Base-by-base conservation (phyloP, 1,140 invertebrate genomes). In the Leucophenga varia region DNA sequence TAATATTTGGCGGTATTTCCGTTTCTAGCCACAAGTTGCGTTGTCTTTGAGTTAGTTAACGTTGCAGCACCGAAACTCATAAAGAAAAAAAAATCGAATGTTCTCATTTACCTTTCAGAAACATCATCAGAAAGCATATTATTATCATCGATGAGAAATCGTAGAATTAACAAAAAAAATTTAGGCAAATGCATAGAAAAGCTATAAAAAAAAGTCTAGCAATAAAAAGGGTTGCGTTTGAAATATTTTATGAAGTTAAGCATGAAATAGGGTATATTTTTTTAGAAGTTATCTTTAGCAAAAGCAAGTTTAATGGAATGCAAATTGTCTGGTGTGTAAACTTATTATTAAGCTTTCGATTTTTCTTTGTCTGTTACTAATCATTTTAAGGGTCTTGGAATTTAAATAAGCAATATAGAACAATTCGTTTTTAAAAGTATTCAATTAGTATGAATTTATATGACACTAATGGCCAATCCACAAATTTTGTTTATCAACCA, bases 21-120 rank as follows among this genome's bases (percentile, higher is more conserved):
- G 40, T 43, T 38, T 67, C 53, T 63, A 63, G 63, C 63, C 64
- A 68, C 63, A 67, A 67, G 63, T 67, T 67, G 64, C 64, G 60
- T 48, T 52, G 60, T 49, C 57, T 63, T n/a, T n/a, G n/a, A n/a
- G n/a, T n/a, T n/a, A n/a, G n/a, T n/a, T n/a, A n/a, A n/a, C n/a
- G n/a, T n/a, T n/a, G n/a, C n/a, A n/a, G n/a, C n/a, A 63, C 63
- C 59, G 53, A 67, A 63, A 68, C 63, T 67, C 63, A 67, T 67
- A 67, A 67, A 67, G 61, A 10, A 64, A 68, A 63, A 60, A 59
- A 68, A 59, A 68, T 63, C 67, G 64, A 67, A 67, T 64, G 63
- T 64, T 68, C 67, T 64, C 64, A 67, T 67, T 68, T 68, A 67
- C 64, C 63, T 68, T 59, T 54, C 54, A 58, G 49, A 56, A 65